These are phyloP conservation scores for Clarias gariepinus DNA, from an alignment of 2,113 vertebrate genomes.

Conservation along the genomic window DNA sequence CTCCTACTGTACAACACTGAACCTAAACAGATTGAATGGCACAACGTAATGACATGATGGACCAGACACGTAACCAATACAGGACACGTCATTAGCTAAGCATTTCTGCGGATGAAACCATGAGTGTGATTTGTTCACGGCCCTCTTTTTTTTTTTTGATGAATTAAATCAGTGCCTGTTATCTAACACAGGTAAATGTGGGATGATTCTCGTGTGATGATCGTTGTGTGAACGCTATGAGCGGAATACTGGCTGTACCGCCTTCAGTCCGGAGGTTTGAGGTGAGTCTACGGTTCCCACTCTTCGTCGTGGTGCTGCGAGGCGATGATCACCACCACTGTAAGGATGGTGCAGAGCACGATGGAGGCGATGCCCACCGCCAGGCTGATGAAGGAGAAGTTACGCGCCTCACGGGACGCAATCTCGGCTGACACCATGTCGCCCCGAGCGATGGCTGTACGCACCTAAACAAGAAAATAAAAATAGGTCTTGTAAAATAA, in stretches of 20 bases:
- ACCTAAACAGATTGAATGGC: constrained; percentile 24
- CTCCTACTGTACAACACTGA: constrained; percentile 7
- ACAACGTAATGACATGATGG: constrained; percentile 46
- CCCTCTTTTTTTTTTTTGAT: neutral
- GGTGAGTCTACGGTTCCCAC: constrained; percentile 79
- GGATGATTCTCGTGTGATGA: constrained; percentile 19
- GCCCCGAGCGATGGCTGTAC: constrained; percentile 85
- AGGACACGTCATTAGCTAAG: neutral
- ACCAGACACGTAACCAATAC: constrained; percentile 30
- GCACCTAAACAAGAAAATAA: constrained; percentile 70
- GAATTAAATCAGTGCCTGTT: neutral
- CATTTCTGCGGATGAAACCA: neutral
- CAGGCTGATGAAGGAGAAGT: constrained; percentile 95
- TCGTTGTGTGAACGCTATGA: constrained; percentile 54
- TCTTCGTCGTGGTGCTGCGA: constrained; percentile 92
- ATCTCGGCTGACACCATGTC: constrained; percentile 93
- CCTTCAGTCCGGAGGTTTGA: constrained; percentile 46
- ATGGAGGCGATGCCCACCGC: constrained; percentile 92
- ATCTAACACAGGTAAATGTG: constrained; percentile 9
- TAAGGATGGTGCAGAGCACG: constrained; percentile 92
- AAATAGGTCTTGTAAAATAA: neutral
- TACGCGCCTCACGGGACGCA: constrained; percentile 88
- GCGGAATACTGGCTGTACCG: constrained; percentile 48
- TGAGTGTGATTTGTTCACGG: constrained; percentile 4
- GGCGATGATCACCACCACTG: constrained; percentile 93